Base-by-base conservation (phyloP, 2,113 vertebrate species). In the Embiotoca jacksoni region DNA sequence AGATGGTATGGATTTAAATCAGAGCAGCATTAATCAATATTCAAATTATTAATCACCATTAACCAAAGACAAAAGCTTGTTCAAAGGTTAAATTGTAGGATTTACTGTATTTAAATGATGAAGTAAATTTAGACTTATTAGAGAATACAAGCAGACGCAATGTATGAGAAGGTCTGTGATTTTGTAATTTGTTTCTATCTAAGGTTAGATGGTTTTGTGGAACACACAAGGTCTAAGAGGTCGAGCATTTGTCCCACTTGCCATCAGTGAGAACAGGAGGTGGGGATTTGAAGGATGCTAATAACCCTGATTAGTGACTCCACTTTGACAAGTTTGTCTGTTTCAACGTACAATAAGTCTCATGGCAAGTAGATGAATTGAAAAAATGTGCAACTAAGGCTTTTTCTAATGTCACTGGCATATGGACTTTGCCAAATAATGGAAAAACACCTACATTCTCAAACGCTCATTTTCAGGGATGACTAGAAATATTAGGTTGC, bases 271-370 rank as follows among this genome's bases (percentile, higher is more conserved):
- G 75, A 63, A 71, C 59, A 67, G 67, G 10, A 53, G 36, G 57
- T 69, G 47, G 41, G 60, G 36, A 39, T 41, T 50, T 23, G 8
- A 39, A 67, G 14, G 66, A 59, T 16, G 73, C 35, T 59, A 65
- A 75, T 74, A 73, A 83, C 79, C 55, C 30, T 69, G 77, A 81
- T 77, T 68, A 69, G 33, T 16, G 47, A 68, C 64, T 37, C n/a
- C 59, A 67, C 67, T 76, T 72, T 72, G 64, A 80, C 82, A 76
- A 47, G 50, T 75, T 65, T 77, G 71, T 60, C 71, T 75, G 70
- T 72, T 73, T 84, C 53, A 84, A 67, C 68, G 66, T 44, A 6
- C 10, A 58, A 50, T 41, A 57, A 49, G 56, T 60, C 47, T 74
- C 58, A 52, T 60, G 49, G 54, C 23, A 35, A 74, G 32, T 60